Conservation (phyloP, 2,888 invertebrate species). For the Allophyes oxyacanthae region DNA sequence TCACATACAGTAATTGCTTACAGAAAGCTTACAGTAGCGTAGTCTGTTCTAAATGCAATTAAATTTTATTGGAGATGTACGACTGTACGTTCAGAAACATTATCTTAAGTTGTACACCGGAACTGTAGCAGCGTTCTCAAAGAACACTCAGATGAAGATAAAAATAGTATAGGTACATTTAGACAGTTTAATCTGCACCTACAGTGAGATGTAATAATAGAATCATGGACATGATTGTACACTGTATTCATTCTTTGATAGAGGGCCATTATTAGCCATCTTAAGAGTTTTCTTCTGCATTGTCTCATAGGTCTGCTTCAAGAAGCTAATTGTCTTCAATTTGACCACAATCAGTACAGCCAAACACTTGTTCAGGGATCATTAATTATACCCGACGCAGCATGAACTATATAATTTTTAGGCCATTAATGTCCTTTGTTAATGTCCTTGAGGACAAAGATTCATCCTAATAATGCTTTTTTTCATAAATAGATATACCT, state of each 20-base stretch:
- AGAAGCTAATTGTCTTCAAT: neutral
- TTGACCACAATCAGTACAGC: too few relatives aligned
- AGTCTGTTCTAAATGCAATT: constrained; percentile 24
- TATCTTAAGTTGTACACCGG: constrained; percentile 27
- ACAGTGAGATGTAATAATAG: constrained; percentile 9
- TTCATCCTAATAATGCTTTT: too few relatives aligned
- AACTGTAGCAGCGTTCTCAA: constrained; percentile 12
- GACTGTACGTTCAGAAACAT: constrained; percentile 10
- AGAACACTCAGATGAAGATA: constrained; percentile 29
- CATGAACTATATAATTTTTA: too few relatives aligned
- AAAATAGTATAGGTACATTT: constrained; percentile 43
- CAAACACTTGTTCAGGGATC: too few relatives aligned
- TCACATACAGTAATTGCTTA: too few relatives aligned
- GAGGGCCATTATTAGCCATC: neutral
- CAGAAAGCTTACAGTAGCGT: constrained; percentile 11
- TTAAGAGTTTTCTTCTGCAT: neutral
- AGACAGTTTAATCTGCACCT: constrained; percentile 24
- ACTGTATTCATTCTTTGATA: neutral
- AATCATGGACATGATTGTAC: neutral
- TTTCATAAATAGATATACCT: too few relatives aligned
- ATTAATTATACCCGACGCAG: too few relatives aligned
- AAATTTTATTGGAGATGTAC: constrained; percentile 21
- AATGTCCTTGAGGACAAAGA: too few relatives aligned
- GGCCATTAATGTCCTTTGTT: too few relatives aligned
- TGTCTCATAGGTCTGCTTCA: neutral